Percentiles rank a stretch among this genome's conserved stretches.
Evolutionary conservation across 2,113 vertebrate species (phyloP).

Genomic region (Salvelinus sp.): DNA sequence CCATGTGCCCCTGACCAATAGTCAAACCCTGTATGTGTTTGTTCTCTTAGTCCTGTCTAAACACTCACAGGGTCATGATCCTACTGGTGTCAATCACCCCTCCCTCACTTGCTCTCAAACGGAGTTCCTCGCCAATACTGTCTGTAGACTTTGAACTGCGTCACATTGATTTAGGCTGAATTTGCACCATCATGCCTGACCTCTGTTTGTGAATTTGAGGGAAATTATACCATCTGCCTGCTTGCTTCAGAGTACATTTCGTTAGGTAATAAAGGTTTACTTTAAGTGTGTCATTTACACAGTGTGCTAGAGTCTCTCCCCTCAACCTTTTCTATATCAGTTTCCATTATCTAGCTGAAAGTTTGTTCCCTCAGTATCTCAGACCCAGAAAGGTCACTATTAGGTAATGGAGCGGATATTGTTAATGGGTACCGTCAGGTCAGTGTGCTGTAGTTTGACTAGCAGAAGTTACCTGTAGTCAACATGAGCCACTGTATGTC

Average conservation of each 20-base stretch:
- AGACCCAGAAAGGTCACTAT: too few species aligned
- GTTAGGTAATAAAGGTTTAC: neutral
- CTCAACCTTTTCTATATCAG: too few species aligned
- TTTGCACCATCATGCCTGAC: neutral
- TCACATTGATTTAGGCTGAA: slow-evolving; percentile 3
- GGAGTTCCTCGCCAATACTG: neutral
- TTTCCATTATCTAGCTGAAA: too few species aligned
- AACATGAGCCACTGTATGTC: too few species aligned
- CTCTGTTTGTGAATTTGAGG: neutral
- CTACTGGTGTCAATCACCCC: slow-evolving; percentile 38
- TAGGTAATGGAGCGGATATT: too few species aligned
- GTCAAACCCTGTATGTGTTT: slow-evolving; percentile 28
- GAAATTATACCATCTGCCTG: neutral
- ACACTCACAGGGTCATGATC: slow-evolving; percentile 4
- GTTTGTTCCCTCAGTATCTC: too few species aligned
- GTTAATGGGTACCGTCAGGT: too few species aligned
- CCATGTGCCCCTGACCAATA: too few species aligned
- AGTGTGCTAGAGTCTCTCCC: too few species aligned
- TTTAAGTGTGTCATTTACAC: too few species aligned
- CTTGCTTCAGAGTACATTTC: neutral
- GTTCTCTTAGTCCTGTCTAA: neutral
- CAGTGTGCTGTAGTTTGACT: too few species aligned
- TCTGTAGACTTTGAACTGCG: slow-evolving; percentile 43
- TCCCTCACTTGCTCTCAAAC: neutral
- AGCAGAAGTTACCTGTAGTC: too few species aligned